These are phyloP conservation scores for Odocoileus virginianus DNA, from an alignment of 2,113 vertebrate species.

Conservation along the genomic window DNA sequence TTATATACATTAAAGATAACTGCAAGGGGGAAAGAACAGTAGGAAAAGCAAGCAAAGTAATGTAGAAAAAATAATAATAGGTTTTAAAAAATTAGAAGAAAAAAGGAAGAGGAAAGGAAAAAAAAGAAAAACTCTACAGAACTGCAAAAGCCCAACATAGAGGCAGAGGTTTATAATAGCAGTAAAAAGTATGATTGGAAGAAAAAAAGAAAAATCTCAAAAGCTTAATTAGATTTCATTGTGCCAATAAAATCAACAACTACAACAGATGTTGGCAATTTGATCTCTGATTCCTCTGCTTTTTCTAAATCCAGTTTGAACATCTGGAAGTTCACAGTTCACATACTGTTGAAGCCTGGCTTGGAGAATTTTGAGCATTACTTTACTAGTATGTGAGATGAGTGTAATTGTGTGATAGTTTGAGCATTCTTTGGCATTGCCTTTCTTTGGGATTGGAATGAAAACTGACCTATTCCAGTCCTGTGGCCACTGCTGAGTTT, in stretches of 20 bases:
- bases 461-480: not conserved
- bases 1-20: not conserved
- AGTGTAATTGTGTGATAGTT: accelerated
- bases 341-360: not conserved
- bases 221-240: not conserved
- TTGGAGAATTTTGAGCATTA: not conserved
- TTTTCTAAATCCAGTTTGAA: not conserved
- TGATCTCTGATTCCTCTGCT: not conserved
- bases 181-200: not conserved
- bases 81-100: not conserved
- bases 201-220: not conserved
- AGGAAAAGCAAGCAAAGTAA: not conserved
- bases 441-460: not conserved
- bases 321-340: not conserved
- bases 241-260: not conserved
- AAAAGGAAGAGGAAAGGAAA: not conserved
- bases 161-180: not conserved
- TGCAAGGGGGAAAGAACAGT: not conserved
- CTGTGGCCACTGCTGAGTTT: not conserved
- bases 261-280: not conserved
- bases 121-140: not conserved
- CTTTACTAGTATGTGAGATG: not conserved
- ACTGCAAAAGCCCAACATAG: not conserved
- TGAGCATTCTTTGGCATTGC: not conserved
- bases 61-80: not conserved